A percentile compares a stretch with the other conserved stretches of the same genome.
Evolutionary conservation across 2,797 vertebrate genomes (phyloP).

Genomic region (Clarias laeviceps): DNA sequence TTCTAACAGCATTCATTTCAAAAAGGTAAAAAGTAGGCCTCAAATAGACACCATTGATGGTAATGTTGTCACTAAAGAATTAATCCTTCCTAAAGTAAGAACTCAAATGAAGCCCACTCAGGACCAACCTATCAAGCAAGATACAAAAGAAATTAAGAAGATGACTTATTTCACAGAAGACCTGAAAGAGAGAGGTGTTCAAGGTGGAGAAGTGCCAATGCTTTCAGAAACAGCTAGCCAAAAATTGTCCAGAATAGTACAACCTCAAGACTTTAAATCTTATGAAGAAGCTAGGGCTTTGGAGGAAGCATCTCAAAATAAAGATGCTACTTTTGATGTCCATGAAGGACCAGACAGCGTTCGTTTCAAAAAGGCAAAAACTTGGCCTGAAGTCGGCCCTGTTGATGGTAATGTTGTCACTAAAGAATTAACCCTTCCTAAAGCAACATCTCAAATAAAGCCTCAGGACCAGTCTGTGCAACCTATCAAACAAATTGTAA

Average conservation of each 20-base stretch:
- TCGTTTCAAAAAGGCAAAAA: too few relatives aligned
- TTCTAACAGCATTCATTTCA: neutral
- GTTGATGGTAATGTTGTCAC: neutral
- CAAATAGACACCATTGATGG: neutral
- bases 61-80: neutral
- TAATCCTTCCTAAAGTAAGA: neutral
- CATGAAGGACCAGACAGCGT: too few relatives aligned
- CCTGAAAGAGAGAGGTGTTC: too few relatives aligned
- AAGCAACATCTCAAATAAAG: neutral
- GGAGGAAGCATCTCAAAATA: neutral
- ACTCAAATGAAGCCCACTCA: neutral
- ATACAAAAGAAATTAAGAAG: neutral
- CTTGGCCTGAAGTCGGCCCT: neutral
- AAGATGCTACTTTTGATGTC: too few relatives aligned
- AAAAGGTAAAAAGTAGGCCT: neutral
- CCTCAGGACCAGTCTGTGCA: neutral
- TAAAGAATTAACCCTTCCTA: neutral
- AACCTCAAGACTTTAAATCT: neutral
- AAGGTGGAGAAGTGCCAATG: neutral
- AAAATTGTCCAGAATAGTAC: neutral
- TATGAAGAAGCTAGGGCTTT: neutral
- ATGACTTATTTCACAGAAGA: too few relatives aligned
- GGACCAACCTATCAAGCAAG: neutral
- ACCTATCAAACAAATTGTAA: neutral
- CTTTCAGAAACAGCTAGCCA: neutral